A percentile compares a stretch with the other conserved stretches of the same genome.
Conservation (phyloP, 2,797 vertebrate species). For the Brotula barbata region DNA sequence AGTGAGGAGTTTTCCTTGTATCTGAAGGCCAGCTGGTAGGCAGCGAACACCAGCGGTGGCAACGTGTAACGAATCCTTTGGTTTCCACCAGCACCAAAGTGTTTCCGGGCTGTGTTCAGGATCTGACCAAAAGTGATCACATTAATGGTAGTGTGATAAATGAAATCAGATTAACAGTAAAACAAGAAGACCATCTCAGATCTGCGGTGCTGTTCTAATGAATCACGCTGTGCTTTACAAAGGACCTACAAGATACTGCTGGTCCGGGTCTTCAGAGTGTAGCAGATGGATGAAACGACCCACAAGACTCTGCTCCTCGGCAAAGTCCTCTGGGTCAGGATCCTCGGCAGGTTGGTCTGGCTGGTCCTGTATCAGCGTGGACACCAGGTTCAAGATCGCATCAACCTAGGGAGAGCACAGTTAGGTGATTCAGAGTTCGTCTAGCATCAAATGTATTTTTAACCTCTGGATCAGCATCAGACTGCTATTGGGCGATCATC, state of each 20-base stretch:
- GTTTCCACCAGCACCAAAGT: conserved; percentile 97
- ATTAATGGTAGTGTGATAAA: neutral
- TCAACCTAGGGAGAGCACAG: conserved; percentile 84
- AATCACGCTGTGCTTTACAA: no score
- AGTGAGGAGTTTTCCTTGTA: conserved; percentile 93
- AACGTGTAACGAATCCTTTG: conserved; percentile 95
- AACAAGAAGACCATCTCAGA: neutral
- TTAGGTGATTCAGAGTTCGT: neutral
- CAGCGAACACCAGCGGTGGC: conserved; percentile 93
- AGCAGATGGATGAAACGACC: conserved; percentile 96
- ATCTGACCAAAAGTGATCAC: conserved; percentile 77
- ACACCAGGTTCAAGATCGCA: conserved; percentile 91
- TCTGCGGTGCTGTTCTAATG: no score
- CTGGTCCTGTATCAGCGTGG: conserved; percentile 96
- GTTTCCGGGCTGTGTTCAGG: conserved; percentile 95
- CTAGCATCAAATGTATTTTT: no score
- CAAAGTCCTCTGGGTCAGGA: conserved; percentile 96
- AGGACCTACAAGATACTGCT: conserved; percentile 88
- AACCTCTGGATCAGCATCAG: no score
- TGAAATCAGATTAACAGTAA: neutral
- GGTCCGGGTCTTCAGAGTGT: conserved; percentile 93
- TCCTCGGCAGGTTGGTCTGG: conserved; percentile 97
- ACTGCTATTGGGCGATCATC: no score
- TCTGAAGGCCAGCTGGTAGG: conserved; percentile 95
- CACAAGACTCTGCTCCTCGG: conserved; percentile 97